These are phyloP conservation scores for Austrofundulus limnaeus DNA, from an alignment of 2,113 vertebrate species.

Conservation along the genomic window DNA sequence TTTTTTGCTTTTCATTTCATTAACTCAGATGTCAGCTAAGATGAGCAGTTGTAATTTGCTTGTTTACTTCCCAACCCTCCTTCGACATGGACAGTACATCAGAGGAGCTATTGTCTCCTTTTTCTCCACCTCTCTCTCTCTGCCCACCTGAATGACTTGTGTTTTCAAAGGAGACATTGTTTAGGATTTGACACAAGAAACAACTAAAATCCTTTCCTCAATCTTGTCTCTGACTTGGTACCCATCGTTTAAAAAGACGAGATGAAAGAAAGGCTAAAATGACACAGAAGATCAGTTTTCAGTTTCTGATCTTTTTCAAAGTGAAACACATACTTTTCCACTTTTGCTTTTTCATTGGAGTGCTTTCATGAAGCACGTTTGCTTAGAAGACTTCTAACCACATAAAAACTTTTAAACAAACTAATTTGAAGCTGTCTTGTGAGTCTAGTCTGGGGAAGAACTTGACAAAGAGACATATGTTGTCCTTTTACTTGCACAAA, in stretches of 20 bases:
- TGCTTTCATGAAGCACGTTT: constrained; percentile 15
- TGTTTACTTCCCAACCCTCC: constrained; percentile 56
- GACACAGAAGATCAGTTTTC: constrained; percentile 11
- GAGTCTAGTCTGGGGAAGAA: constrained; percentile 6
- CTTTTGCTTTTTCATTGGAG: constrained; percentile 15
- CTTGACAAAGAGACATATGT: constrained; percentile 66
- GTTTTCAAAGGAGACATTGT: constrained; percentile 23
- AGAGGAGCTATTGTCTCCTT: constrained; percentile 29
- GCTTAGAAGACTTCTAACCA: constrained; percentile 20
- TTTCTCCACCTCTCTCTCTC: no score
- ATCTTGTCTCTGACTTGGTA: constrained; percentile 25
- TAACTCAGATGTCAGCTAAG: constrained; percentile 60
- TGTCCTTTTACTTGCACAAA: constrained; percentile 42
- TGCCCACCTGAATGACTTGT: constrained; percentile 33
- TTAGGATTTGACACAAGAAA: constrained; percentile 21
- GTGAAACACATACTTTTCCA: constrained; percentile 11
- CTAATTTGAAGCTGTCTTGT: constrained; percentile 37
- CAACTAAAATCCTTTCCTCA: constrained; percentile 28
- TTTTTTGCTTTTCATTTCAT: constrained; percentile 62
- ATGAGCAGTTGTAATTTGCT: constrained; percentile 57
- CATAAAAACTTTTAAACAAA: constrained; percentile 44
- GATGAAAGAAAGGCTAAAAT: constrained; percentile 17
- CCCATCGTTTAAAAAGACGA: constrained; percentile 3
- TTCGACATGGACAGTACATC: constrained; percentile 63
- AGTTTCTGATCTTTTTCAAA: constrained; percentile 28